Percentiles rank a stretch among this genome's conserved stretches.
phyloP scores from a whole-genome alignment of 2,113 vertebrate genomes.

The Axis porcinus region DNA sequence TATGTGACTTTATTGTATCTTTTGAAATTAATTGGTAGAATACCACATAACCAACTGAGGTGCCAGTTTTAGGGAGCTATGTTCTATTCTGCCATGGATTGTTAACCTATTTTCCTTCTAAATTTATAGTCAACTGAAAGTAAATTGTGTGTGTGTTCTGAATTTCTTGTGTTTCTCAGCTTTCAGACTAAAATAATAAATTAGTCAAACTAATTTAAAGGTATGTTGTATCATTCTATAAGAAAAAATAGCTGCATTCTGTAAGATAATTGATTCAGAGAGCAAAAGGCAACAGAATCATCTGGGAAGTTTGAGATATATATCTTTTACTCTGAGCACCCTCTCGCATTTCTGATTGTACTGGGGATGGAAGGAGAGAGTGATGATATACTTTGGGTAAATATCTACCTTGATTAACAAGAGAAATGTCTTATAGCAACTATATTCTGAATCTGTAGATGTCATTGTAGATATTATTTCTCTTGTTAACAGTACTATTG shows the following conservation, averaged over 20 bases:
- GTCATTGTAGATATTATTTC: slow-evolving; percentile 30
- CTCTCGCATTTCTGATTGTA: not conserved
- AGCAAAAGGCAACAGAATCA: slow-evolving; percentile 38
- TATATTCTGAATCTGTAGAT: not conserved
- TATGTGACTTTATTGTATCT: not conserved
- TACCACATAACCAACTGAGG: not conserved
- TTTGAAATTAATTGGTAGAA: slow-evolving; percentile 42
- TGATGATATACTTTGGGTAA: not conserved
- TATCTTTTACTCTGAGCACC: not conserved
- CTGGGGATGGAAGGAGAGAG: not conserved
- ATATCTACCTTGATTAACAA: not conserved
- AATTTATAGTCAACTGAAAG: not conserved
- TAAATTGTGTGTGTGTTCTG: not conserved
- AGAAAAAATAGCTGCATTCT: not conserved
- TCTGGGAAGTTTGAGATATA: not conserved
- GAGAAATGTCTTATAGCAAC: not conserved
- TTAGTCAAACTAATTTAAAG: slow-evolving; percentile 17
- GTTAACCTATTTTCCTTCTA: slow-evolving; percentile 22
- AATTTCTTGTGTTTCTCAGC: slow-evolving; percentile 4
- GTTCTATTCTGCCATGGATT: not conserved
- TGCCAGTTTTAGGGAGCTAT: slow-evolving; percentile 4
- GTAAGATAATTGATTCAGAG: not conserved
- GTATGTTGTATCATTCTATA: not conserved
- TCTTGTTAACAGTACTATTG: not conserved
- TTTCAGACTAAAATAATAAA: slow-evolving; percentile 31